phyloP scores from a whole-genome alignment of 2,888 invertebrate species.

The Autographa gamma region DNA sequence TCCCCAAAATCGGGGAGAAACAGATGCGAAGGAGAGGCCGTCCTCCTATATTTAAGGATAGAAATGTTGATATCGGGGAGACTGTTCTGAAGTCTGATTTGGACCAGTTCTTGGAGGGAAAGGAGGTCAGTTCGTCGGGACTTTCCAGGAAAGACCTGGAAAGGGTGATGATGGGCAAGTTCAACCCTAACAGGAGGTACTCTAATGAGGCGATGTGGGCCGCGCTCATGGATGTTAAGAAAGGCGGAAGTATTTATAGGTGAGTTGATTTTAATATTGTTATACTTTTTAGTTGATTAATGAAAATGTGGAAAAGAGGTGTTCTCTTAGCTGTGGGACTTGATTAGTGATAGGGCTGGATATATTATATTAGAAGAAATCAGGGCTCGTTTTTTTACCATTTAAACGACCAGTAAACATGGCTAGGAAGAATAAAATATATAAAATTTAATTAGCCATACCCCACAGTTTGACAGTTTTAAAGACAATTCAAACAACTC shows the following conservation, averaged over 20 bases:
- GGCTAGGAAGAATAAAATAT: too few species aligned
- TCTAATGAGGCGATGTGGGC: constrained; percentile 89
- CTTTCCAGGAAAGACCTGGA: constrained; percentile 85
- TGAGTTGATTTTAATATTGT: constrained; percentile 59
- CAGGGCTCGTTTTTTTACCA: too few species aligned
- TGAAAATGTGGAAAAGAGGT: too few species aligned
- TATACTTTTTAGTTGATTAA: too few species aligned
- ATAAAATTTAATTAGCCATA: too few species aligned
- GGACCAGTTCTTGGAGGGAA: constrained; percentile 86
- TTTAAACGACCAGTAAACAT: too few species aligned
- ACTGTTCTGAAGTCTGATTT: constrained; percentile 84
- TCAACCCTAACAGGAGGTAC: constrained; percentile 85
- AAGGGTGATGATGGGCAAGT: constrained; percentile 87
- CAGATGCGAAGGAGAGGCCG: constrained; percentile 77
- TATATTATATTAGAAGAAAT: too few species aligned
- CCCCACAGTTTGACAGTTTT: too few species aligned
- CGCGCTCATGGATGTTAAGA: constrained; percentile 89
- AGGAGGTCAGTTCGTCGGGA: constrained; percentile 86
- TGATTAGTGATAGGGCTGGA: too few species aligned
- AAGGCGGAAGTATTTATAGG: constrained; percentile 90
- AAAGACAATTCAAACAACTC: too few species aligned
- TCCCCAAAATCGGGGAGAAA: constrained; percentile 76
- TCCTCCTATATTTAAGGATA: constrained; percentile 84
- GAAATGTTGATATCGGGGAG: constrained; percentile 83
- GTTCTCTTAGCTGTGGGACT: too few species aligned